Conservation (phyloP, 2,797 vertebrate genomes). For the Paedocypris micromegethes region DNA sequence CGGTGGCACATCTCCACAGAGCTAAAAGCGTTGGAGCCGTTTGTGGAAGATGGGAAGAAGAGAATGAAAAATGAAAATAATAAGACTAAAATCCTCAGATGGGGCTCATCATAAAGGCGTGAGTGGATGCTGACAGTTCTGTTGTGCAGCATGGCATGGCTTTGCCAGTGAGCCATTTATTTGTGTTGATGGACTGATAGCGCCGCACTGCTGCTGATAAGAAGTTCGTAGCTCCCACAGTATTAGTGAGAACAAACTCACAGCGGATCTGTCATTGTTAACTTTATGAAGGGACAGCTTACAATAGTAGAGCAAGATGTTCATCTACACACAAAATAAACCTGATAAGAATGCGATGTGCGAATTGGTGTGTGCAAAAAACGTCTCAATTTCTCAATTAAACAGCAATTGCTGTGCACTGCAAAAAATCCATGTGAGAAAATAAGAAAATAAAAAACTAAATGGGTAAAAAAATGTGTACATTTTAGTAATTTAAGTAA, state of each 20-base stretch:
- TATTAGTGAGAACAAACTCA: conserved; percentile 37
- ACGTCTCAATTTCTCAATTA: too few species aligned
- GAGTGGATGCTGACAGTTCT: conserved; percentile 40
- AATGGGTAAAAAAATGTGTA: too few species aligned
- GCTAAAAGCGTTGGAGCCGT: conserved; percentile 25
- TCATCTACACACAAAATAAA: conserved; percentile 12
- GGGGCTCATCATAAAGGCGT: conserved; percentile 37
- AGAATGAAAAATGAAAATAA: conserved; percentile 28
- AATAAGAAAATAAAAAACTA: too few species aligned
- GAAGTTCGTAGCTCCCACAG: conserved; percentile 31
- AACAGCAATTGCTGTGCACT: too few species aligned
- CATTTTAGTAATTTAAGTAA: too few species aligned
- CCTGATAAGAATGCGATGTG: too few species aligned
- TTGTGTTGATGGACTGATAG: conserved; percentile 42
- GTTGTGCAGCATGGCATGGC: conserved; percentile 43
- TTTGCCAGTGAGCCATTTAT: conserved; percentile 46
- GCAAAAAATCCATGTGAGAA: too few species aligned
- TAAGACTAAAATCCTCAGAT: conserved; percentile 41
- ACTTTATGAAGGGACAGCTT: conserved; percentile 32
- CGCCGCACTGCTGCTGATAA: conserved; percentile 42
- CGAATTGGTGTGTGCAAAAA: too few species aligned
- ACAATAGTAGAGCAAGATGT: conserved; percentile 28
- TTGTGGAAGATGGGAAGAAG: conserved; percentile 4
- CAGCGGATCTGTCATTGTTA: conserved; percentile 42
- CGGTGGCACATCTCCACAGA: conserved; percentile 41